Evolutionary conservation across 2,888 invertebrate species (phyloP).

Genomic region (Philhelius pedissequus): DNA sequence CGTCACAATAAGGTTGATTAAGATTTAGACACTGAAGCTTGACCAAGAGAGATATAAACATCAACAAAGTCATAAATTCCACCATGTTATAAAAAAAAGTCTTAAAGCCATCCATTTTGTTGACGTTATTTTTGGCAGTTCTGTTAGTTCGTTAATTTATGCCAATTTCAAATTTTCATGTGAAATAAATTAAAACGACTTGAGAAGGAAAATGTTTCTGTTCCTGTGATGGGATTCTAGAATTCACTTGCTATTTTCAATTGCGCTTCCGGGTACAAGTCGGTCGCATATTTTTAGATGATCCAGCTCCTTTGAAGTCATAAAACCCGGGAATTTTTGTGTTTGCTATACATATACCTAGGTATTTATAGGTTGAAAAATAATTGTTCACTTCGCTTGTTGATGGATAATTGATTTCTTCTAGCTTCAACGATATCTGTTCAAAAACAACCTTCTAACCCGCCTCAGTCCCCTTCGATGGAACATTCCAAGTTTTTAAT

Average conservation of each 20-base stretch:
- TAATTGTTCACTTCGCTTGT: neutral
- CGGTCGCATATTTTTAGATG: neutral
- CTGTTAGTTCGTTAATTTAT: neutral
- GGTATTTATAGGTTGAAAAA: neutral
- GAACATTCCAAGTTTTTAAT: slow-evolving; percentile 24
- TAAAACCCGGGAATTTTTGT: neutral
- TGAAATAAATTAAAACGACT: too few species aligned
- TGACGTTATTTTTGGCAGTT: too few species aligned
- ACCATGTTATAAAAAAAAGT: too few species aligned
- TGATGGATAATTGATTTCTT: neutral
- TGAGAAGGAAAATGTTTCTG: neutral
- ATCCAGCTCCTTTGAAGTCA: slow-evolving; percentile 1
- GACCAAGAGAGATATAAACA: too few species aligned
- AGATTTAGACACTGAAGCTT: too few species aligned
- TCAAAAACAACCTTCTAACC: neutral
- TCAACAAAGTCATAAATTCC: too few species aligned
- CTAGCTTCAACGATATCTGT: neutral
- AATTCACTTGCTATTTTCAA: neutral
- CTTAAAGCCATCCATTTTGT: too few species aligned
- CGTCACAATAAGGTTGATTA: too few species aligned
- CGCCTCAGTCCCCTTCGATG: neutral
- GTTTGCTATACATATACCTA: neutral
- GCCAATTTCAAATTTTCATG: neutral
- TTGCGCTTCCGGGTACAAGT: slow-evolving; percentile 15
- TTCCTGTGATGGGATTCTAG: neutral